Evolutionary conservation across 2,888 invertebrate genomes (phyloP).

Genomic region (Epinotia bilunana): DNA sequence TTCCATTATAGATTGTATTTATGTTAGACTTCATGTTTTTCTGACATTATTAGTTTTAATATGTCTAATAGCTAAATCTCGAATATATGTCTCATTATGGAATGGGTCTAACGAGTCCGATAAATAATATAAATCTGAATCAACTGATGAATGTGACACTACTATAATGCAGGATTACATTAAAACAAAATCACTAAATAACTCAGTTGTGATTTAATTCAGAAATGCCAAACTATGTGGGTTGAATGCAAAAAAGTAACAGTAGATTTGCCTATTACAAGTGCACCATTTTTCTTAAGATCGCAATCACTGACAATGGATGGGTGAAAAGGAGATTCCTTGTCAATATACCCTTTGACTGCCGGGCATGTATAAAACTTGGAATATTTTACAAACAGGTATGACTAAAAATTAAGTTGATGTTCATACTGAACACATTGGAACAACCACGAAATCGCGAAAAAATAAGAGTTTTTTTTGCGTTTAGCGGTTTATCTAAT

Average conservation of each 20-base stretch:
- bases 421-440: no score
- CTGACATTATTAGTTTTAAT: constrained; percentile 23
- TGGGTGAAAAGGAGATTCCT: neutral
- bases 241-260: neutral
- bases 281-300: neutral
- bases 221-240: constrained; percentile 1
- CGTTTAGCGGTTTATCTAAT: no score
- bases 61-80: constrained; percentile 16
- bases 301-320: neutral
- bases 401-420: no score
- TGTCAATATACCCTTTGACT: neutral
- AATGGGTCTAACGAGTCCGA: neutral
- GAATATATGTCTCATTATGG: constrained; percentile 21
- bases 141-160: neutral
- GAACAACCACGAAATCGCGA: no score
- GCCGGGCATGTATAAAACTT: neutral
- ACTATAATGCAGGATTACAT: neutral
- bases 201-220: constrained; percentile 4
- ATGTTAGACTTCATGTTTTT: constrained; percentile 36
- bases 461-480: no score
- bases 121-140: neutral
- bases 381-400: neutral
- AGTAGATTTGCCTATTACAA: constrained; percentile 9
- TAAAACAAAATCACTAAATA: neutral
- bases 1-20: constrained; percentile 42